Conservation (phyloP, 2,113 vertebrate genomes). For the Turnix velox region DNA sequence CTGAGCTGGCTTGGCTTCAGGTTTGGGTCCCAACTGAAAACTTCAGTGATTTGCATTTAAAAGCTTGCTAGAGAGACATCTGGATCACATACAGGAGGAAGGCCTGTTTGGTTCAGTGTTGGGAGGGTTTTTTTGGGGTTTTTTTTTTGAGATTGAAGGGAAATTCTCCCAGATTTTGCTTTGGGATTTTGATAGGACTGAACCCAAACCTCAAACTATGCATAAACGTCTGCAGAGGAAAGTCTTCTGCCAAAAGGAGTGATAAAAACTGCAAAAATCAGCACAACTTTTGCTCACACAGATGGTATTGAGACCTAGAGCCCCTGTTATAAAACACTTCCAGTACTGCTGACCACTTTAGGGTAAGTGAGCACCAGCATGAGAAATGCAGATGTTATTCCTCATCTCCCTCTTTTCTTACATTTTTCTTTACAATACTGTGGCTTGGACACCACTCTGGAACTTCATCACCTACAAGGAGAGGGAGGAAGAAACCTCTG, state of each 20-base stretch:
- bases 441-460: neutral
- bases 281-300: neutral
- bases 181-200: conserved; percentile 7
- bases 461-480: neutral
- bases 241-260: neutral
- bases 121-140: too few relatives aligned
- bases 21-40: neutral
- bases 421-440: neutral
- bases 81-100: neutral
- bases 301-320: neutral
- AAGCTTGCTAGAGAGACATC: neutral
- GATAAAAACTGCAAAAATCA: neutral
- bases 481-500: neutral
- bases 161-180: neutral
- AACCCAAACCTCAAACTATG: neutral
- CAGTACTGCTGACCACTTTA: neutral
- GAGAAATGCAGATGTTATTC: neutral
- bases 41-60: neutral
- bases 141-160: neutral
- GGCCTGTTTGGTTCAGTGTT: too few relatives aligned
- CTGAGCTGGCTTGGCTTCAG: neutral
- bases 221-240: neutral
- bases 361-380: neutral
- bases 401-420: neutral
- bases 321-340: neutral